Base-by-base conservation (phyloP, 23 tunicate species). In the Halocynthia roretzi region DNA sequence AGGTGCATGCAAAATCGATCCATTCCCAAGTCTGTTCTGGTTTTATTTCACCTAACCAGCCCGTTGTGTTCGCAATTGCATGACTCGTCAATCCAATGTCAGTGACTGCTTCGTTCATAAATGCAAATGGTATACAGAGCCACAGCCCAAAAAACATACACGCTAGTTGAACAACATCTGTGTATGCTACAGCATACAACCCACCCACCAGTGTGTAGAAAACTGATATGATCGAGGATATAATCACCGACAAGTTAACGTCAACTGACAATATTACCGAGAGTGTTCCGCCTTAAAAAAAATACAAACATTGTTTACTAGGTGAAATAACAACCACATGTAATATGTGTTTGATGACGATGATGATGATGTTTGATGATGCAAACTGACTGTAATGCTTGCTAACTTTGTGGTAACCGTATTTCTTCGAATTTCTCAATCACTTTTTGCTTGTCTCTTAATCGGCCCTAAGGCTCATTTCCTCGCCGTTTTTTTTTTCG, bases 201-300 rank as follows among this genome's bases (percentile, higher is more conserved):
- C 95, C 95, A 15, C 95, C 95, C 54, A 79, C 72, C 48, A 83
- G 70, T n/a, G 95, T 88, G 71, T 88, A 88, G 18, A 84, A 84
- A 23, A 84, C 66, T 58, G 95, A 89, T 15, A 88, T 84, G 56
- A 81, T 56, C 8, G 84, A 76, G 10, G 95, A 83, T 22, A 80
- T 31, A 52, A 88, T 72, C 10, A 88, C 61, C 48, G 95, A 82
- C 8, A 84, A 6, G 14, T 72, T 66, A 22, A 70, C 69, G 10
- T 63, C 68, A 54, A 88, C 44, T 0, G 77, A 84, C 20, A 88
- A 48, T 52, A 88, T 85, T 8, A 84, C 77, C 0, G 61, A 50
- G 6, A 82, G 80, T 7, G 90, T 72, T 62, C 84, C 90, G n/a
- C 90, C 90, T 85, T 18, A 2, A 62, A 76, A 18, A 2, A 2